Percentiles rank a stretch among this genome's conserved stretches.
Conservation (phyloP, 2,797 vertebrate genomes). For the Molossus molossus region DNA sequence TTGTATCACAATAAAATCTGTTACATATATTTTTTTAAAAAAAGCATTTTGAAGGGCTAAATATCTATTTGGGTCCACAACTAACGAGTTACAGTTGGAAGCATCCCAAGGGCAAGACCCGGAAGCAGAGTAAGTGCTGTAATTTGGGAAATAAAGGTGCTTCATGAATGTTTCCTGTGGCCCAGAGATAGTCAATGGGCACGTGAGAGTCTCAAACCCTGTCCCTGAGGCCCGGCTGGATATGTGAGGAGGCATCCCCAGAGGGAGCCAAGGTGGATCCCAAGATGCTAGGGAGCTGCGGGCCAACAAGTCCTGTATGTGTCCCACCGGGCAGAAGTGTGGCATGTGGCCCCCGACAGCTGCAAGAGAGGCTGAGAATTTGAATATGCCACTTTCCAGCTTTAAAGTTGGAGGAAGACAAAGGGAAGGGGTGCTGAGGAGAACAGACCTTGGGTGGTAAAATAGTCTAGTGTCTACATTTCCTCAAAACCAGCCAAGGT, state of each 20-base stretch:
- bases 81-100: background rate
- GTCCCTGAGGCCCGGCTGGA: background rate
- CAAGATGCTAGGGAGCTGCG: no score
- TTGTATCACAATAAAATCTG: background rate
- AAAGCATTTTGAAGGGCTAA: background rate
- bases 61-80: background rate
- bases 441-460: background rate
- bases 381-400: background rate
- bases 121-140: background rate
- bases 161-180: background rate
- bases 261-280: background rate
- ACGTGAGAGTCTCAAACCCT: background rate
- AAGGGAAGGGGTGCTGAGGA: background rate
- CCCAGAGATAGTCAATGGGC: background rate
- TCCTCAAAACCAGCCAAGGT: background rate
- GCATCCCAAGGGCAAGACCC: background rate
- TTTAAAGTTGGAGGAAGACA: background rate
- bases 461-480: background rate
- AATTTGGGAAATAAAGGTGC: background rate
- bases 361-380: background rate
- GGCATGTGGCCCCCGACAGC: background rate
- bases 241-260: background rate
- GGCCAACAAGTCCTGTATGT: background rate
- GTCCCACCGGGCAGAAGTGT: background rate
- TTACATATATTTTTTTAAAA: background rate